Conservation (phyloP, 2,888 invertebrate species). For the Dilophus febrilis region DNA sequence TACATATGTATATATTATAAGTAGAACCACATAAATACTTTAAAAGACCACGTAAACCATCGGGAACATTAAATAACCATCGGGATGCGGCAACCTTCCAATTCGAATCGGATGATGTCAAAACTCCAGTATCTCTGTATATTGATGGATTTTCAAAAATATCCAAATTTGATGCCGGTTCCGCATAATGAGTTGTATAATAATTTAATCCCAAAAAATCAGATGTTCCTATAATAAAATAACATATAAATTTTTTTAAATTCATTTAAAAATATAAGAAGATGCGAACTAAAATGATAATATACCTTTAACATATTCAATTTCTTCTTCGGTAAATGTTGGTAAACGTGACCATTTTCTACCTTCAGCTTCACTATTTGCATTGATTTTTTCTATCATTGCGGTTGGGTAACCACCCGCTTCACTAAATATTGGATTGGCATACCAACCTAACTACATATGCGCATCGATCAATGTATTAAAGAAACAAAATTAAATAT, state of each 20-base stretch:
- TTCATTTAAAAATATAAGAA: too few species aligned
- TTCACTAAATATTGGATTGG: constrained; percentile 29
- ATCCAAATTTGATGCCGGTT: constrained; percentile 12
- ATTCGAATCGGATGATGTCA: constrained; percentile 11
- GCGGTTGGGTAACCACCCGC: constrained; percentile 34
- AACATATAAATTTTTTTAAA: too few species aligned
- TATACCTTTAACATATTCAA: background rate
- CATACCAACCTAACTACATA: too few species aligned
- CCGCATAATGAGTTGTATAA: constrained; percentile 21
- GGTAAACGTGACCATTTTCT: constrained; percentile 30
- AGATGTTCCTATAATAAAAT: constrained; percentile 16
- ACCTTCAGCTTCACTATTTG: constrained; percentile 29
- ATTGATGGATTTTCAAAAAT: too few species aligned
- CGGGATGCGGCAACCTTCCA: constrained; percentile 19
- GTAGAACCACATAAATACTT: constrained; percentile 3
- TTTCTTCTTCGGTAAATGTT: constrained; percentile 19
- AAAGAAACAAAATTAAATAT: too few species aligned
- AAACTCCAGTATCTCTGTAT: background rate
- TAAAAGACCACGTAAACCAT: constrained; percentile 16
- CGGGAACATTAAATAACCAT: constrained; percentile 21
- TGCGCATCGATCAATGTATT: too few species aligned
- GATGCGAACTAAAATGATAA: too few species aligned
- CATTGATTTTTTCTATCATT: constrained; percentile 29
- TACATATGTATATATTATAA: background rate
- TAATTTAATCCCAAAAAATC: constrained; percentile 22